A percentile compares a stretch with the other conserved stretches of the same genome.
Conservation (phyloP, 2,888 invertebrate genomes). For the Dendrolimus houi region DNA sequence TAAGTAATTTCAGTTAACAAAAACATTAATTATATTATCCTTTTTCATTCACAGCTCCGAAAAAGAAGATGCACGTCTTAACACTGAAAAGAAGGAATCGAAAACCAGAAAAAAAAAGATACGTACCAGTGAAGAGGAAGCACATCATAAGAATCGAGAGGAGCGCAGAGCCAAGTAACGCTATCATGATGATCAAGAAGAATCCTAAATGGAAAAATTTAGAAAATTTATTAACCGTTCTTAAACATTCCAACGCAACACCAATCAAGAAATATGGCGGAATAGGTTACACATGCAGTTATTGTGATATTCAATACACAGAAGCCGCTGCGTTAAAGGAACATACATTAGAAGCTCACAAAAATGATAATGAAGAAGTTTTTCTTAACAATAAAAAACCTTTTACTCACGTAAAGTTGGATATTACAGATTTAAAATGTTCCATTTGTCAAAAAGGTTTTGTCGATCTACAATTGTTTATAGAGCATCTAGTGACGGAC, state of each 20-base stretch:
- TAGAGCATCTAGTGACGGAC: conserved; percentile 23
- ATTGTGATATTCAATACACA: conserved; percentile 26
- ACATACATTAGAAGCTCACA: conserved; percentile 25
- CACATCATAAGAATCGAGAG: background rate
- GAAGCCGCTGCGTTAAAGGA: conserved; percentile 26
- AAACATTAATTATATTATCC: background rate
- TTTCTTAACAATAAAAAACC: conserved; percentile 7
- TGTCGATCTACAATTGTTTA: conserved; percentile 20
- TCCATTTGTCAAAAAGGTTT: conserved; percentile 23
- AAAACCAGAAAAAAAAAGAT: background rate
- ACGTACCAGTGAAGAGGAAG: background rate
- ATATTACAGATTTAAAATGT: conserved; percentile 37
- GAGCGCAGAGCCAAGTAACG: background rate
- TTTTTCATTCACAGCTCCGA: background rate
- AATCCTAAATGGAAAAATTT: conserved; percentile 5
- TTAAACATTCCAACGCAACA: conserved; percentile 30
- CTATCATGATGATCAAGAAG: conserved; percentile 1
- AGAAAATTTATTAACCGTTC: conserved; percentile 18
- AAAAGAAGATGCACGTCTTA: conserved; percentile 13
- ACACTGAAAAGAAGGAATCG: conserved; percentile 4
- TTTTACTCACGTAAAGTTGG: conserved; percentile 28
- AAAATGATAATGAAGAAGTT: conserved; percentile 15
- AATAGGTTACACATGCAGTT: conserved; percentile 34
- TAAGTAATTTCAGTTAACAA: background rate
- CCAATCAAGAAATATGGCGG: conserved; percentile 30